A percentile compares a stretch with the other conserved stretches of the same genome.
These are phyloP conservation scores for Cosmopolites sordidus DNA, from an alignment of 2,888 invertebrate species.

Conservation along the genomic window DNA sequence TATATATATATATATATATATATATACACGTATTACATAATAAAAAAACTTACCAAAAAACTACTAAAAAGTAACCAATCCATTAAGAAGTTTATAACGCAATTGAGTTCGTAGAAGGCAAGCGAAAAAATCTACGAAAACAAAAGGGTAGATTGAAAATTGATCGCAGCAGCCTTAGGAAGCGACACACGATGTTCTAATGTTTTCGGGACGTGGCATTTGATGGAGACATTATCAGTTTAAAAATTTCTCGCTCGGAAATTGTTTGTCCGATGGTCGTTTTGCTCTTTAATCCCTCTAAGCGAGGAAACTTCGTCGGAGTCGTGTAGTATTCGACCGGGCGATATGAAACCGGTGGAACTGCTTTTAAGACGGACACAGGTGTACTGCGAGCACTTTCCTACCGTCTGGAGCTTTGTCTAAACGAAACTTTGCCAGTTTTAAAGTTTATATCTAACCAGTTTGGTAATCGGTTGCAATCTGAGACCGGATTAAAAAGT, in stretches of 20 bases:
- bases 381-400: not conserved
- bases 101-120: too few species aligned
- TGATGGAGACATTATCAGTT: conserved; percentile 4
- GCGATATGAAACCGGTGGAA: conserved; percentile 3
- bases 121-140: too few species aligned
- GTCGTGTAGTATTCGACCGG: not conserved
- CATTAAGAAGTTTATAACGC: too few species aligned
- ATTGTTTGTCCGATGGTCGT: conserved; percentile 5
- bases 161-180: too few species aligned
- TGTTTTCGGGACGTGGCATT: conserved; percentile 6
- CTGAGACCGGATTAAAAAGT: too few species aligned
- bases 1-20: too few species aligned
- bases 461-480: too few species aligned
- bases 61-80: too few species aligned
- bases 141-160: too few species aligned
- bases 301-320: conserved; percentile 1
- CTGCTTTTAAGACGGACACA: not conserved
- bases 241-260: conserved; percentile 4
- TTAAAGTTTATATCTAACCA: too few species aligned
- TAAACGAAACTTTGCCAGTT: conserved; percentile 5
- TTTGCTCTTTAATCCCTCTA: conserved; percentile 3
- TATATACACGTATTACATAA: too few species aligned
- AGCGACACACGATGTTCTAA: not conserved
- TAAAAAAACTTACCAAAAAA: too few species aligned
- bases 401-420: not conserved